phyloP scores from a whole-genome alignment of 2,113 vertebrate species.

The Oceanodroma tethys region DNA sequence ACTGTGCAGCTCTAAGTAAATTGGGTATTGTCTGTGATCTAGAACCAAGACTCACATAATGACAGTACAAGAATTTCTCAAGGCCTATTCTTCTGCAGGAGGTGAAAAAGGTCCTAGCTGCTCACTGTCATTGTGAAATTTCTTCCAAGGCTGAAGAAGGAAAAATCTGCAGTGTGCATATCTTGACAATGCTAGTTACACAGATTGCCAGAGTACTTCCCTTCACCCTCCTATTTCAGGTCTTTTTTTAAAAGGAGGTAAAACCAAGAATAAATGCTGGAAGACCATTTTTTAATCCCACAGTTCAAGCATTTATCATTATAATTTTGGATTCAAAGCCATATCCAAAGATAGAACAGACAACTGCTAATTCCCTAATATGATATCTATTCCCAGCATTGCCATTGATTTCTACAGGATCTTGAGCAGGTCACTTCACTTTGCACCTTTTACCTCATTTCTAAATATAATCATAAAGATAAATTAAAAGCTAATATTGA shows the following conservation, averaged over 20 bases:
- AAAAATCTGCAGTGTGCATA: background rate
- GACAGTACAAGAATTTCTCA: background rate
- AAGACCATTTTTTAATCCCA: background rate
- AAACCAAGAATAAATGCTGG: background rate
- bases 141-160: background rate
- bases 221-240: background rate
- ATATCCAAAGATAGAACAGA: background rate
- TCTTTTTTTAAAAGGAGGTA: background rate
- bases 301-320: background rate
- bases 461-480: background rate
- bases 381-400: background rate
- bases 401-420: background rate
- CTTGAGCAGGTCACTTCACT: background rate
- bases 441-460: background rate
- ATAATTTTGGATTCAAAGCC: background rate
- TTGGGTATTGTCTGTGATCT: background rate
- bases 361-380: background rate
- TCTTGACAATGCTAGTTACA: background rate
- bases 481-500: background rate
- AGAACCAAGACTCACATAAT: background rate
- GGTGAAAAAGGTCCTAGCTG: background rate
- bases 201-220: background rate
- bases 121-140: background rate
- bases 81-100: background rate
- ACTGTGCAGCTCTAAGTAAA: background rate